Evolutionary conservation across 2,113 vertebrate genomes (phyloP).

Genomic region (Saccopteryx bilineata): DNA sequence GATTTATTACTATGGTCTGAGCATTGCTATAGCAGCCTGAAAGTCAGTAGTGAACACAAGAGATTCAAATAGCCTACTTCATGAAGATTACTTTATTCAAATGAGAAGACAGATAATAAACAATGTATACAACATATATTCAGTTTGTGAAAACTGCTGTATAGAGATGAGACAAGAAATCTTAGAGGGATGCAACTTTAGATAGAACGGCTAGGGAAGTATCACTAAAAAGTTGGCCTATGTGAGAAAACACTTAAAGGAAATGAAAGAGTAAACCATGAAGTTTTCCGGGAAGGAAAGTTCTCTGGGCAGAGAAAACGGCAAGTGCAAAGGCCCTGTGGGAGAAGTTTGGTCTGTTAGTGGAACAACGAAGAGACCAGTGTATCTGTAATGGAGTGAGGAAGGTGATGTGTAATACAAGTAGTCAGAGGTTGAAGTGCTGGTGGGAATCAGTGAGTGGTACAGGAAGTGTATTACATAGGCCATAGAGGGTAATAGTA

Average conservation of each 20-base stretch:
- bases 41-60: background rate
- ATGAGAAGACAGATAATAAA: background rate
- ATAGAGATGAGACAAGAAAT: background rate
- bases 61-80: background rate
- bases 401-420: background rate
- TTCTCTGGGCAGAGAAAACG: background rate
- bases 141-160: background rate
- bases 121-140: background rate
- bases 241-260: background rate
- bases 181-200: background rate
- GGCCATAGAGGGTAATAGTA: background rate
- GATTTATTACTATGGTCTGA: background rate
- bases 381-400: background rate
- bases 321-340: background rate
- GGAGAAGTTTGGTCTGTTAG: background rate
- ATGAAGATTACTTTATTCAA: background rate
- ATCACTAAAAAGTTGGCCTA: background rate
- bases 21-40: background rate
- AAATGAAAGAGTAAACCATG: background rate
- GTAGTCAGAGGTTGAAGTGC: fast-evolving
- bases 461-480: fast-evolving
- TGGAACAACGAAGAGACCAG: background rate
- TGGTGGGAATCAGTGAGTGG: fast-evolving
- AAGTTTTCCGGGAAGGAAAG: background rate
- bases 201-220: background rate